Conservation (phyloP, 2,797 vertebrate genomes). For the Etheostoma perlongum region DNA sequence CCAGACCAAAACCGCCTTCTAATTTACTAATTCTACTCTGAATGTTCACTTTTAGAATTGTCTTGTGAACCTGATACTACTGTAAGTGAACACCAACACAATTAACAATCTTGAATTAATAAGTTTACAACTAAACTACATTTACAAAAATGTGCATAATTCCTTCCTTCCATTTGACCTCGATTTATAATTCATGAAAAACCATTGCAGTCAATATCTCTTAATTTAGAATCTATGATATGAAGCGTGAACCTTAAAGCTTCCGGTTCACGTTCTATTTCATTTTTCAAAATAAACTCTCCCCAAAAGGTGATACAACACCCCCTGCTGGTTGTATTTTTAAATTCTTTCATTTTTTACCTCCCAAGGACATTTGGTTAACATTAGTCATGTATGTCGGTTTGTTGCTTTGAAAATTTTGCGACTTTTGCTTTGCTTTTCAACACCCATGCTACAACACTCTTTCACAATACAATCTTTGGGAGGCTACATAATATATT, state of each 20-base stretch:
- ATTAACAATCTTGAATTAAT: not conserved
- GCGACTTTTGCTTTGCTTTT: no score
- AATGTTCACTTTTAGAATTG: not conserved
- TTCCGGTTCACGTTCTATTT: conserved; percentile 56
- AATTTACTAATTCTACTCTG: no score
- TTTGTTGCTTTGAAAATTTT: no score
- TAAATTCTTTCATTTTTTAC: not conserved
- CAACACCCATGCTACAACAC: not conserved
- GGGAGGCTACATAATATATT: not conserved
- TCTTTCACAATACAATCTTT: not conserved
- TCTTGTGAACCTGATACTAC: not conserved
- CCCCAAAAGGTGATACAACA: not conserved
- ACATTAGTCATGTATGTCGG: no score
- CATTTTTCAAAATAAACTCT: conserved; percentile 30
- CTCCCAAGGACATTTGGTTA: not conserved
- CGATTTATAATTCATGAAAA: not conserved
- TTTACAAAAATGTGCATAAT: not conserved
- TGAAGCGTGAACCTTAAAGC: not conserved
- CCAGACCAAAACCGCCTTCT: rapidly evolving
- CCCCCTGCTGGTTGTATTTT: conserved; percentile 18
- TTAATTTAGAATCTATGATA: conserved; percentile 39
- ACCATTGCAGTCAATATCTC: not conserved
- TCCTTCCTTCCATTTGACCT: no score
- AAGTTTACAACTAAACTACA: not conserved
- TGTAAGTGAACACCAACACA: not conserved